Conservation (phyloP, 2,797 vertebrate species). For the Petrocephalus schoutedeni region DNA sequence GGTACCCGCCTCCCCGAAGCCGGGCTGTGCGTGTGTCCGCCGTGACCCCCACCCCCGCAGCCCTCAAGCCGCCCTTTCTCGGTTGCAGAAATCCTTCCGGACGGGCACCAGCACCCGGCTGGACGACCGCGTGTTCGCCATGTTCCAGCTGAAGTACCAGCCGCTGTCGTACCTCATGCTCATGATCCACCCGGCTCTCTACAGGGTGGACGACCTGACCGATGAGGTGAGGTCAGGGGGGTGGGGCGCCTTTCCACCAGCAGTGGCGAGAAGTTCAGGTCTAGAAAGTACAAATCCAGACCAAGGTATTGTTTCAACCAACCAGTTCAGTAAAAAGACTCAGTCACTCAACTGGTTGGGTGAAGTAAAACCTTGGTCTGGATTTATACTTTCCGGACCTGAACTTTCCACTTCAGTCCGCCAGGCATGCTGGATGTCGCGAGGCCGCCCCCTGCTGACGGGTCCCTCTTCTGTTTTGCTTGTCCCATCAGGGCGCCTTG, state of each 20-base stretch:
- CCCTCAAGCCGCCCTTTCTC: not conserved
- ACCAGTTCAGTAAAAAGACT: not conserved
- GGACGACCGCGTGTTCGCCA: conserved; percentile 86
- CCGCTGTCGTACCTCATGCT: conserved; percentile 83
- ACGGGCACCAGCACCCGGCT: conserved; percentile 78
- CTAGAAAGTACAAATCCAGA: not conserved
- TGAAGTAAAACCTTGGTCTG: not conserved
- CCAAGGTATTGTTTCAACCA: not conserved
- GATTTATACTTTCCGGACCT: not conserved
- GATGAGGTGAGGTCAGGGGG: conserved; percentile 71
- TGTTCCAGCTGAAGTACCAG: conserved; percentile 94
- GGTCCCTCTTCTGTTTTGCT: not conserved
- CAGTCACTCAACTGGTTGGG: not conserved
- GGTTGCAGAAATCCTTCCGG: conserved; percentile 82
- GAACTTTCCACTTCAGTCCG: not conserved
- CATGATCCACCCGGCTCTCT: conserved; percentile 86
- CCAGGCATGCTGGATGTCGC: not conserved
- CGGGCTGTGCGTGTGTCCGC: not conserved
- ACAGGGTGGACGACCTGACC: conserved; percentile 79
- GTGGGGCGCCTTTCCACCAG: too few relatives aligned
- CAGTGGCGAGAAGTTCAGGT: not conserved
- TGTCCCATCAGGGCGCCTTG: conserved; percentile 71
- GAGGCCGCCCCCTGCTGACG: not conserved
- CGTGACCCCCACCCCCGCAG: not conserved
- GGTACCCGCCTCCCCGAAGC: conserved; percentile 27